Evolutionary conservation across 2,888 invertebrate genomes (phyloP), one percentile per base, ranked within the genome.

Genomic region (Stenoptilia bipunctidactyla): DNA sequence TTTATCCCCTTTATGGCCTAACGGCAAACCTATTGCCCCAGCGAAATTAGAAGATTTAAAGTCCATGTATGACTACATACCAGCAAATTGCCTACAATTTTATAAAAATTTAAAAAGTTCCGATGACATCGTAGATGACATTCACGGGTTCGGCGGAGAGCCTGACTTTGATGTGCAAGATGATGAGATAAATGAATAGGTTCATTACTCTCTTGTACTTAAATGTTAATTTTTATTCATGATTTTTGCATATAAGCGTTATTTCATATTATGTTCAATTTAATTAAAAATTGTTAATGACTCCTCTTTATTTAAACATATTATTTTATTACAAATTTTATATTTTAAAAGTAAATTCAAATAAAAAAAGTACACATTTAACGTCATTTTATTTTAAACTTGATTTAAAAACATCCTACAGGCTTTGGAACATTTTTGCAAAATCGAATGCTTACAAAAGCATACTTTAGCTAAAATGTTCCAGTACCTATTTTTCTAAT

Each of bases 21-120:
- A 20, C 8, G 20, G 20, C 3, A 20, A 20, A 8, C 4, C 3
- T 5, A 20, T 20, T 5, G 20, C 8, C 4, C 20, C 3, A 20
- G 20, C 20, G 3, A 20, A 20, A 8, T 20, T 20, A 20, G 20
- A 20, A 3, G 3, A 20, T 20, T 20, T 20, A 20, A 20, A 3
- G 20, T 20, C 20, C 8, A 20, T 20, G 20, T 20, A 5, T 8
- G 20, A 20, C 8, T 36, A 40, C 15, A 49, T 48, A 14, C 49
- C 45, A 33, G 36, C 15, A 27, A 40, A 47, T 42, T 45, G 42
- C 37, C 36, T 36, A 15, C 15, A 27, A 27, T 44, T 45, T 40
- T 45, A 47, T 36, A 36, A 42, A 34, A 34, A 27, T 27, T 33
- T 41, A 33, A 40, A 43, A 37, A 27, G 14, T 15, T 34, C 15